Base-by-base conservation (phyloP, 2,797 vertebrate genomes). In the Rousettus madagascariensis region DNA sequence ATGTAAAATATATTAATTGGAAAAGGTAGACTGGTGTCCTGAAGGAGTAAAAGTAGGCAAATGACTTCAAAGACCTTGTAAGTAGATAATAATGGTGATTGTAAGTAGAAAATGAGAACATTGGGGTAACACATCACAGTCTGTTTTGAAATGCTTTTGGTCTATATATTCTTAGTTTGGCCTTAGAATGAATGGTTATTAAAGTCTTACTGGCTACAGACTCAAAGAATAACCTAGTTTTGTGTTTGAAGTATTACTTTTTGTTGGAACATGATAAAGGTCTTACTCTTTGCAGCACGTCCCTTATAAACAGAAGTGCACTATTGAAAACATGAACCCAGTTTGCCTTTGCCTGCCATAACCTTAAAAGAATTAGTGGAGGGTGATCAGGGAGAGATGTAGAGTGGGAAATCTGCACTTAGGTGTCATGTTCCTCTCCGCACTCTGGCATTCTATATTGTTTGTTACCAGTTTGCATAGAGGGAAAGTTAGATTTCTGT, bases 121-220 rank as follows among this genome's bases (percentile, higher is more conserved):
- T 68, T 78, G 41, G 38, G 20, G 2, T 69, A 89, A 51, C 63
- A 38, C 33, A 43, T 79, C 75, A 41, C 59, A 82, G 11, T 90
- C 90, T 88, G 26, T 93, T 91, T 90, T 84, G 51, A 92, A 83
- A 92, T 30, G 26, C 65, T 83, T 83, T 66, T 89, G 28, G 43
- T 59, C 15, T 95, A 91, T 75, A 68, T 83, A 61, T 72, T 95
- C 72, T 71, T 96, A 88, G 22, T 53, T 93, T 95, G 41, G 28
- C 49, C 57, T 69, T 92, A 77, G 17, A 65, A 82, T 86, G 30
- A 86, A 41, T 83, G 53, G 43, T 82, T 94, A 85, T 59, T 88
- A 93, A 83, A 71, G 36, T 85, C 9, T 82, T 88, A 61, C 38
- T 71, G 24, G 36, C 51, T 88, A 15, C 9, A 77, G 30, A 55